Evolutionary conservation across 2,113 vertebrate species (phyloP), one percentile per base, ranked within the genome.

Genomic region (Taurulus bubalis): DNA sequence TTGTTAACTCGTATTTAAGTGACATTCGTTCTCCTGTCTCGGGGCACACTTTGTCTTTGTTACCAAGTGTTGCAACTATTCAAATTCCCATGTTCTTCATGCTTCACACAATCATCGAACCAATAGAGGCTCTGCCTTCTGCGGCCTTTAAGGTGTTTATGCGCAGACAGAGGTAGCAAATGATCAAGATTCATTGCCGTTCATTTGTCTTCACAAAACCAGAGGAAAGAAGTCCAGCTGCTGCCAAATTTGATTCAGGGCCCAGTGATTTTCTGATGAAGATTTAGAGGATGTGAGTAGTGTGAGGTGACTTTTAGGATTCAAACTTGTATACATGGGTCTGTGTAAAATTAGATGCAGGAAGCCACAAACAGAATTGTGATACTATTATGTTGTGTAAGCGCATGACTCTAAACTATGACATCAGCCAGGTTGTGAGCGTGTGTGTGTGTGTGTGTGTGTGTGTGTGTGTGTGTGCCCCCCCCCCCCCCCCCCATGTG

Each of bases 121-220:
- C 81, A 34, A 45, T 22, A 15, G 69, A 63, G 36, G 74, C 76
- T 59, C n/a, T 60, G 85, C 72, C 58, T 49, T 73, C 75, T 42
- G 58, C 65, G 9, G 80, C 85, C 77, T 83, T 88, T 89, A 45
- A 82, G 80, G 79, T 88, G 89, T 87, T 90, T 86, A 90, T 84
- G 81, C 4, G 49, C 75, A 77, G 78, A 80, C 86, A 75, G 74
- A 82, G 78, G 90, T 75, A 32, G 82, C 65, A 82, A 83, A 84
- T 85, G 75, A 88, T 92, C 88, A 91, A 91, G 88, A 93, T 93
- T 82, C 82, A 92, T 89, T 71, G 89, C 83, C 60, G 79, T 63
- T 90, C 85, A 83, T 92, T 91, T 88, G 83, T 91, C 87, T 83
- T 80, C 62, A 72, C 80, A 82, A 84, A 86, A 73, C 69, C 75